phyloP scores from a whole-genome alignment of 2,113 vertebrate species.

The Corydoras maculifer region DNA sequence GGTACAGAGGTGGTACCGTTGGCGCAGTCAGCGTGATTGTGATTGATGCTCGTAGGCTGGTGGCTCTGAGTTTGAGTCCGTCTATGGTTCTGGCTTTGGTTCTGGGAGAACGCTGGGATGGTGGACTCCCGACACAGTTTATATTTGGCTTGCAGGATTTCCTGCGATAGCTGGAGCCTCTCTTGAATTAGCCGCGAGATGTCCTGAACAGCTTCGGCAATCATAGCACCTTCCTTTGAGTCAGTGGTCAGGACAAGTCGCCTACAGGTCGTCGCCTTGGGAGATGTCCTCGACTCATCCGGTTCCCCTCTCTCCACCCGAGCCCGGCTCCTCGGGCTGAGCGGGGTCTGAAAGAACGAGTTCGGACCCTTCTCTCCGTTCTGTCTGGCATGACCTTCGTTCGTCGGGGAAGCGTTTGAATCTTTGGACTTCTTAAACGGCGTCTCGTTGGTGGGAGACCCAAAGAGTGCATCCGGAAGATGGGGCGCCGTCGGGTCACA shows the following conservation, averaged over 20 bases:
- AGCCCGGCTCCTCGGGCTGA: conserved; percentile 55
- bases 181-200: conserved; percentile 73
- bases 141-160: conserved; percentile 54
- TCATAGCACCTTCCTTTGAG: conserved; percentile 59
- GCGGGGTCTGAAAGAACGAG: conserved; percentile 66
- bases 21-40: conserved; percentile 49
- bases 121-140: conserved; percentile 53
- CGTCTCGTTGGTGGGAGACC: conserved; percentile 64
- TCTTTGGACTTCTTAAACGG: conserved; percentile 80
- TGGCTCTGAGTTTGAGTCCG: conserved; percentile 37
- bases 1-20: conserved; percentile 54
- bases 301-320: conserved; percentile 44
- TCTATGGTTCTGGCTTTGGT: conserved; percentile 49
- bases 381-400: conserved; percentile 51
- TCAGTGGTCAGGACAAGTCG: conserved; percentile 68
- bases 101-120: conserved; percentile 45
- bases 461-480: conserved; percentile 71
- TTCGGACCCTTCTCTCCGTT: conserved; percentile 58
- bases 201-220: conserved; percentile 67
- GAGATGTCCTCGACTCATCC: conserved; percentile 62
- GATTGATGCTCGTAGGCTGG: conserved; percentile 34
- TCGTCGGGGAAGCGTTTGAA: conserved; percentile 39
- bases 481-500: conserved; percentile 84
- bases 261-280: conserved; percentile 75
- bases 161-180: conserved; percentile 64